Evolutionary conservation across 2,888 invertebrate genomes (phyloP).

Genomic region (Microctonus brassicae): DNA sequence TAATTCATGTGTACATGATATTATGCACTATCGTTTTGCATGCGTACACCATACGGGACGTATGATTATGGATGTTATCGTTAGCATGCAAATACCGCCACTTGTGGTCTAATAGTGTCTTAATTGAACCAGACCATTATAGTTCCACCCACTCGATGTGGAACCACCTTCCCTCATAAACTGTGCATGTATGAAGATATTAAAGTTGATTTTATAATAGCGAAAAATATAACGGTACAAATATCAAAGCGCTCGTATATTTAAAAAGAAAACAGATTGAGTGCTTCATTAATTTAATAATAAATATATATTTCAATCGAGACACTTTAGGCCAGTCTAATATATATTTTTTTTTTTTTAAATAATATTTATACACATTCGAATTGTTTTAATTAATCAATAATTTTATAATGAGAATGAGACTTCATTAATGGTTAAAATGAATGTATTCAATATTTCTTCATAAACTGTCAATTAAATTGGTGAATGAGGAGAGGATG

Average conservation of each 20-base stretch:
- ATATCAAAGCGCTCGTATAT: neutral
- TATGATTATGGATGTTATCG: conserved; percentile 63
- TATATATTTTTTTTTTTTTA: neutral
- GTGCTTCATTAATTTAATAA: neutral
- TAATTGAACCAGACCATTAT: conserved; percentile 64
- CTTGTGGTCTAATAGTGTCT: conserved; percentile 60
- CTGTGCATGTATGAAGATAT: neutral
- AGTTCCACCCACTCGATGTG: conserved; percentile 53
- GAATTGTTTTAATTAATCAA: neutral
- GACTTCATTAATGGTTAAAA: neutral
- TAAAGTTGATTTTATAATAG: conserved; percentile 1
- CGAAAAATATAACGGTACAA: neutral
- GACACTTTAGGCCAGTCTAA: neutral
- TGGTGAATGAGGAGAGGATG: neutral
- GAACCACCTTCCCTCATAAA: conserved; percentile 18
- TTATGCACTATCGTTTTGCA: conserved; percentile 12
- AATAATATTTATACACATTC: neutral
- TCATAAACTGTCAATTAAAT: neutral
- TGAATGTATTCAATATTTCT: neutral
- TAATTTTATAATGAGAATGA: neutral
- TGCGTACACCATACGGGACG: conserved; percentile 43
- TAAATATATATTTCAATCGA: neutral
- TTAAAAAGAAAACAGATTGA: neutral
- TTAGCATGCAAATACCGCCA: conserved; percentile 62
- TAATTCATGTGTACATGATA: neutral